These are phyloP conservation scores for Drosophila mayaguana DNA, from an alignment of 2,888 invertebrate species.

Conservation along the genomic window DNA sequence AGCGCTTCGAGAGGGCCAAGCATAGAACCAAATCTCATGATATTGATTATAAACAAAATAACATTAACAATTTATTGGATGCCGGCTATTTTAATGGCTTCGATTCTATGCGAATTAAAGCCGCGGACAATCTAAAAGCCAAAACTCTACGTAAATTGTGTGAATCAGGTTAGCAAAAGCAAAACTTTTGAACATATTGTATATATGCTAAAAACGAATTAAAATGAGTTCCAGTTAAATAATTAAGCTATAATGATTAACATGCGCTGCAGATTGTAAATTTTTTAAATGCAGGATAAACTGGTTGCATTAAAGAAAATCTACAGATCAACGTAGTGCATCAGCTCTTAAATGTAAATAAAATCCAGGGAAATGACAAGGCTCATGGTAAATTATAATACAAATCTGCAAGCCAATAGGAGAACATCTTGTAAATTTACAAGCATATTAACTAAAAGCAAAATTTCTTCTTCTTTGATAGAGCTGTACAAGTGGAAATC, in stretches of 20 bases:
- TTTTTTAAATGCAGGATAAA: neutral
- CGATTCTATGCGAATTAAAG: conserved; percentile 38
- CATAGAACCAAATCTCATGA: conserved; percentile 42
- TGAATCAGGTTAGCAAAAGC: conserved; percentile 21
- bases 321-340: too few species aligned
- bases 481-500: neutral
- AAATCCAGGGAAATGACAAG: too few species aligned
- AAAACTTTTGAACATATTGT: conserved; percentile 18
- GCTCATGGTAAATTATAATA: too few species aligned
- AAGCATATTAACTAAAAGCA: neutral
- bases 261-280: conserved; percentile 9
- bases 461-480: neutral
- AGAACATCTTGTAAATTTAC: neutral
- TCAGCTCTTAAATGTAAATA: too few species aligned
- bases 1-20: neutral
- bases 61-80: conserved; percentile 53
- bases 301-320: too few species aligned
- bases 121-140: neutral
- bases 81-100: conserved; percentile 56
- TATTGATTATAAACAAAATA: conserved; percentile 76
- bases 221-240: conserved; percentile 20
- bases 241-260: conserved; percentile 20
- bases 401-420: too few species aligned
- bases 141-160: conserved; percentile 5
- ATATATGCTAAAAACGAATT: conserved; percentile 2